Evolutionary conservation across 1,140 invertebrate genomes (phyloP), one percentile per base, ranked within the genome.

Genomic region (Sycobia sp.): DNA sequence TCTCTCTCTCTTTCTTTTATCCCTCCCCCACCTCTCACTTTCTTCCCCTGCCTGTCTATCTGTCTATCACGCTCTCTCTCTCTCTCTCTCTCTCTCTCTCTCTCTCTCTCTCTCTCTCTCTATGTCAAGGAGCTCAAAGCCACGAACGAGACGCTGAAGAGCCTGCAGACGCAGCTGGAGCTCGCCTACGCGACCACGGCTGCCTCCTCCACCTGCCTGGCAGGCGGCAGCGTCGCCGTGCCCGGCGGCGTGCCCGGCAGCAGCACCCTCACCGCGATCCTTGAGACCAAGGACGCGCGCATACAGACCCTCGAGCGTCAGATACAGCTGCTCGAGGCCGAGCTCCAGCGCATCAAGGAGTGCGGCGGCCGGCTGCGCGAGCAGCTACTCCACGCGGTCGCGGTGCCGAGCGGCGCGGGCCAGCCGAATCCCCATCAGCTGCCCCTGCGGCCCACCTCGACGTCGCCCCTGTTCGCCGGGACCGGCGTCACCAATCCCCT

Each of bases 251-350:
- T 86, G 73, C 86, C 88, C 65, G 87, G 87, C 72, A 88, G 86
- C 79, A 86, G 83, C 70, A 90, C 89, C 62, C 83, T 91, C 74
- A 88, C 87, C 56, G 89, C 90, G 60, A 89, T 92, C 75, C 84
- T 92, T 76, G 90, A 91, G 82, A 91, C 89, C 49, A 91, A 94
- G 86, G 91, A 93, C 80, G 90, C 90, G 64, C 84, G 91, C 73
- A 94, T 94, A 78, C 86, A 88, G 68, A 91, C 89, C 50, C 84
- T 95, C 78, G 92, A 95, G 85, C 89, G 90, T 70, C 90, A 94
- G 76, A 86, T 95, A 62, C 84, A 85, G 58, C 79, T 91, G 70
- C 84, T 93, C 71, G 88, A 90, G 77, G 76, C 83, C 71, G 89
- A 91, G 80, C 74, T 90, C 74, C 85, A 88, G 70, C 84, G 88